phyloP scores from a whole-genome alignment of 2,888 invertebrate species.

The Merodon equestris region DNA sequence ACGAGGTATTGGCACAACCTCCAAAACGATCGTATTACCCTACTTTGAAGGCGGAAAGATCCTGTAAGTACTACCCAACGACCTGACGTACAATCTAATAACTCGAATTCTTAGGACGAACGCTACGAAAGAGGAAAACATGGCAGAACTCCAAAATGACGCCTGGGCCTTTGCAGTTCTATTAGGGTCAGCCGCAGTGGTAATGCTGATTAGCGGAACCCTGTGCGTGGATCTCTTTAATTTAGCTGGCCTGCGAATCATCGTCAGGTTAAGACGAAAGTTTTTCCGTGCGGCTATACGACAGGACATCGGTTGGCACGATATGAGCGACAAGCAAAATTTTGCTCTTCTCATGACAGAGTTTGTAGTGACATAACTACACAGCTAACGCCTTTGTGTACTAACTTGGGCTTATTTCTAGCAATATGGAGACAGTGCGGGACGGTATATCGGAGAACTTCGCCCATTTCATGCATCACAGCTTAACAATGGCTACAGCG shows the following conservation, averaged over 20 bases:
- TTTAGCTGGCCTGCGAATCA: constrained; percentile 82
- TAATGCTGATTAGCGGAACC: constrained; percentile 82
- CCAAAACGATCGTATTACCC: constrained; percentile 80
- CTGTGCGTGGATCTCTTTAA: constrained; percentile 84
- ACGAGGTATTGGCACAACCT: constrained; percentile 81
- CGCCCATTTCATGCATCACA: constrained; percentile 84
- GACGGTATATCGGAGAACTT: constrained; percentile 91
- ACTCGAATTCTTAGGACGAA: constrained; percentile 77
- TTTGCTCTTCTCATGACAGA: constrained; percentile 87
- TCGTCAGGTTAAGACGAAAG: constrained; percentile 81
- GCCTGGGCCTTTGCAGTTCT: constrained; percentile 83
- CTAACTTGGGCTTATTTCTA: constrained; percentile 72
- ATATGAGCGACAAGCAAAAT: constrained; percentile 84
- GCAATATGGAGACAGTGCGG: constrained; percentile 87
- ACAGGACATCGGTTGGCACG: constrained; percentile 87
- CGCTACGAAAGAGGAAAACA: constrained; percentile 81
- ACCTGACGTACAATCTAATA: background rate
- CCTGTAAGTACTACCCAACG: constrained; percentile 76
- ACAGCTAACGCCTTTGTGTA: background rate
- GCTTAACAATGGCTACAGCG: constrained; percentile 78
- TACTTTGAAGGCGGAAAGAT: constrained; percentile 83
- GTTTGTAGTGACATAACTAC: constrained; percentile 78
- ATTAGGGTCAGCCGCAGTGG: constrained; percentile 80
- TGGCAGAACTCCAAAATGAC: constrained; percentile 82
- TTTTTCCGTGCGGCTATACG: constrained; percentile 83